These are phyloP conservation scores for Hydrochoerus hydrochaeris DNA, from an alignment of 2,113 vertebrate species.

Conservation along the genomic window DNA sequence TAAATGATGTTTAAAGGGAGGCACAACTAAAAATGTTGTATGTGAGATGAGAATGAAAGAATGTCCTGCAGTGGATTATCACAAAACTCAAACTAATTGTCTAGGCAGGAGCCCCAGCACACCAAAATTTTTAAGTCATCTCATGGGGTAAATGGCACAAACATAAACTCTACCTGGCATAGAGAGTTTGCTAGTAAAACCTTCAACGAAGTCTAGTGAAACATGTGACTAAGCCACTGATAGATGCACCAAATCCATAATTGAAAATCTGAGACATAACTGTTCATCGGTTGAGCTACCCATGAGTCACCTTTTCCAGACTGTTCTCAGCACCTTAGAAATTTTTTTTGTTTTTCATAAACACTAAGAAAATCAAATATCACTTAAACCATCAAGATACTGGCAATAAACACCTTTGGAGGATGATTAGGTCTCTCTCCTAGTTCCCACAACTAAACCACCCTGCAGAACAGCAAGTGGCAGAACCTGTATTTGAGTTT, in stretches of 20 bases:
- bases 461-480: not conserved
- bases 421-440: not conserved
- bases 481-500: not conserved
- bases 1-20: not conserved
- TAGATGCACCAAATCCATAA: not conserved
- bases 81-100: not conserved
- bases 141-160: not conserved
- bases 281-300: not conserved
- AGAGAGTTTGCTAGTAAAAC: not conserved
- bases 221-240: not conserved
- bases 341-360: not conserved
- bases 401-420: not conserved
- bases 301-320: not conserved
- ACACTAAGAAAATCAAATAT: not conserved
- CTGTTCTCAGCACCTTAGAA: not conserved
- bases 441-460: not conserved
- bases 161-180: not conserved
- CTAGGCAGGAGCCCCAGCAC: not conserved
- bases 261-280: not conserved
- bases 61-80: not conserved
- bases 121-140: not conserved
- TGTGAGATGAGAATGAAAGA: not conserved
- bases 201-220: not conserved
- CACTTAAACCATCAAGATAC: not conserved
- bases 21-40: not conserved